phyloP scores from a whole-genome alignment of 2,888 invertebrate species.

The Shargacucullia verbasci region DNA sequence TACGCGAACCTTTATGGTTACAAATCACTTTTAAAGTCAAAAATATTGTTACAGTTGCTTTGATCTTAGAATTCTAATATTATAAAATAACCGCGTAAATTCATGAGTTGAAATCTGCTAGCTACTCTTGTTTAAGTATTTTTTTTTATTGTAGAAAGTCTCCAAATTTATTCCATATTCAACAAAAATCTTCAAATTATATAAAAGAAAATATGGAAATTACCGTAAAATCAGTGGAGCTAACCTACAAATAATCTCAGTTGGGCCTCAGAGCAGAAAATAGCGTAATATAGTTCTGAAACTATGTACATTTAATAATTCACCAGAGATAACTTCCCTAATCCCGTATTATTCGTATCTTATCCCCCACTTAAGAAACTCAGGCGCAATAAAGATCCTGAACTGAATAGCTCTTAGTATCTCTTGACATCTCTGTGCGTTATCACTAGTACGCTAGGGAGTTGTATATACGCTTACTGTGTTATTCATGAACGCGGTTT shows the following conservation, averaged over 20 bases:
- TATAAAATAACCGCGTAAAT: too few species aligned
- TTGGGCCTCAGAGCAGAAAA: conserved; percentile 16
- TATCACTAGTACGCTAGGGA: conserved; percentile 78
- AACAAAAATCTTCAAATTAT: not conserved
- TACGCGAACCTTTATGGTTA: too few species aligned
- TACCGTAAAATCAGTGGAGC: not conserved
- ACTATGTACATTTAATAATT: conserved; percentile 71
- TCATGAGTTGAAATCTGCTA: too few species aligned
- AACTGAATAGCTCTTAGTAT: conserved; percentile 73
- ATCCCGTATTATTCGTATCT: conserved; percentile 74
- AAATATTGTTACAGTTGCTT: too few species aligned
- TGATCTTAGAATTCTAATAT: too few species aligned
- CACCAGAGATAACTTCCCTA: conserved; percentile 68
- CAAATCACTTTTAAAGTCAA: too few species aligned
- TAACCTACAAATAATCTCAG: conserved; percentile 2
- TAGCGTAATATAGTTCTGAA: conserved; percentile 32
- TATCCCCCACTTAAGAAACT: conserved; percentile 75
- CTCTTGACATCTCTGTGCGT: conserved; percentile 67
- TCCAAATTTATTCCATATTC: too few species aligned
- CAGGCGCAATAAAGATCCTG: conserved; percentile 79
- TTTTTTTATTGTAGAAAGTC: too few species aligned
- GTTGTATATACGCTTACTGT: conserved; percentile 79
- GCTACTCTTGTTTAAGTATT: too few species aligned
- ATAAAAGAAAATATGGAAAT: conserved; percentile 19
- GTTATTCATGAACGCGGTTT: conserved; percentile 83